These are phyloP conservation scores for Oreortyx pictus DNA, from an alignment of 2,797 vertebrate genomes.

Conservation along the genomic window DNA sequence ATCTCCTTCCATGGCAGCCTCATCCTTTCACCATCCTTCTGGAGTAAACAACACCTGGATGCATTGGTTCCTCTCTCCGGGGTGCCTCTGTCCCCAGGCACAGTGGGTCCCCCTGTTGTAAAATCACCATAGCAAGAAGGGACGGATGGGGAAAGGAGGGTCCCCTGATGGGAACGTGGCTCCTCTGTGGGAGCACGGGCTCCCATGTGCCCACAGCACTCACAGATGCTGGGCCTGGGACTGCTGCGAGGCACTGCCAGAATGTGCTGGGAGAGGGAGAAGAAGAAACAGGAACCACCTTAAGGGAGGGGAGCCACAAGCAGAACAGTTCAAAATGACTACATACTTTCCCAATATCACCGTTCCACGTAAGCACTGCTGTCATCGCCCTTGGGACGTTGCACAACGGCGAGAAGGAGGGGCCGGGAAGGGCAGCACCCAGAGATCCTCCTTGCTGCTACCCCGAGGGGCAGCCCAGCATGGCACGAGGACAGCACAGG, in stretches of 20 bases:
- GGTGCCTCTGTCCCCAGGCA: background rate
- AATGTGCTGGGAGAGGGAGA: background rate
- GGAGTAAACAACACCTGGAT: background rate
- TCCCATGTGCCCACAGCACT: background rate
- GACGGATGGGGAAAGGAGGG: background rate
- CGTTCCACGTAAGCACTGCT: conserved; percentile 65
- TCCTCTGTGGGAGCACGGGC: fast-evolving
- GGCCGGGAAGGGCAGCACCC: conserved; percentile 6
- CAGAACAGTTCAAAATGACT: conserved; percentile 67
- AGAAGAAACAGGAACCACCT: conserved; percentile 60
- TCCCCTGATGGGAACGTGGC: background rate
- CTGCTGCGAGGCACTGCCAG: fast-evolving
- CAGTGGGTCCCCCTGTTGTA: conserved; percentile 22
- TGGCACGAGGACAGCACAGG: background rate
- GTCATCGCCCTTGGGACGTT: conserved; percentile 71
- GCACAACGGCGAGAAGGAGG: conserved; percentile 62
- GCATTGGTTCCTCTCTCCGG: background rate
- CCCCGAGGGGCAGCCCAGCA: background rate
- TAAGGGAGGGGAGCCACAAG: conserved; percentile 64
- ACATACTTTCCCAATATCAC: conserved; percentile 70
- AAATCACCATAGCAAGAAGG: conserved; percentile 2
- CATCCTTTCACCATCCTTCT: background rate
- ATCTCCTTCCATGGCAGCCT: fast-evolving
- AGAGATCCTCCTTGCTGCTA: conserved; percentile 16
- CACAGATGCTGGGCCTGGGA: background rate